Conservation (phyloP, 2,113 vertebrate species). For the Nesoenas mayeri region DNA sequence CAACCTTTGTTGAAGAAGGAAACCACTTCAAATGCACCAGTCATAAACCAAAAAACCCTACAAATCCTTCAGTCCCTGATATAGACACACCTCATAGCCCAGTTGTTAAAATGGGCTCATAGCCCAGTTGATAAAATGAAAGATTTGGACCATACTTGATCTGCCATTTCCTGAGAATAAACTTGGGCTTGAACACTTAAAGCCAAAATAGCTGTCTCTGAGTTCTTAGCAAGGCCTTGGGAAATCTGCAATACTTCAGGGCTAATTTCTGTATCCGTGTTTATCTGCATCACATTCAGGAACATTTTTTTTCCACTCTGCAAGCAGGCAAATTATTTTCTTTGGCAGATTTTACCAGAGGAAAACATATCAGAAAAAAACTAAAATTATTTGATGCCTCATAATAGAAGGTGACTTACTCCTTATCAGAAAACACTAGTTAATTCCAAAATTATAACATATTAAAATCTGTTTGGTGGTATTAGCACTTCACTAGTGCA, state of each 20-base stretch:
- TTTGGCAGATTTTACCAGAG: background rate
- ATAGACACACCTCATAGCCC: background rate
- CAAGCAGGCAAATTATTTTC: constrained; percentile 3
- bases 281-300: constrained; percentile 1
- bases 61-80: background rate
- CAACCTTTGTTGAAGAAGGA: background rate
- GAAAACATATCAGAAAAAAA: constrained; percentile 7
- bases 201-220: background rate
- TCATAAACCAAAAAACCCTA: fast-evolving
- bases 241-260: background rate
- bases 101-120: background rate
- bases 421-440: background rate
- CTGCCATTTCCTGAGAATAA: background rate
- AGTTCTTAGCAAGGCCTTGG: constrained; percentile 2
- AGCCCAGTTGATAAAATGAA: background rate
- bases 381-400: constrained; percentile 16
- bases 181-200: background rate
- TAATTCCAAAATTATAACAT: constrained; percentile 10
- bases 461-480: background rate
- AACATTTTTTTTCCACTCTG: background rate
- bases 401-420: constrained; percentile 30
- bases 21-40: background rate
- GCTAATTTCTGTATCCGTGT: constrained; percentile 32
- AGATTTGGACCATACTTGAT: background rate
- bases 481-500: background rate